Conservation (phyloP, 2,888 invertebrate genomes). For the Corbicula japonica region DNA sequence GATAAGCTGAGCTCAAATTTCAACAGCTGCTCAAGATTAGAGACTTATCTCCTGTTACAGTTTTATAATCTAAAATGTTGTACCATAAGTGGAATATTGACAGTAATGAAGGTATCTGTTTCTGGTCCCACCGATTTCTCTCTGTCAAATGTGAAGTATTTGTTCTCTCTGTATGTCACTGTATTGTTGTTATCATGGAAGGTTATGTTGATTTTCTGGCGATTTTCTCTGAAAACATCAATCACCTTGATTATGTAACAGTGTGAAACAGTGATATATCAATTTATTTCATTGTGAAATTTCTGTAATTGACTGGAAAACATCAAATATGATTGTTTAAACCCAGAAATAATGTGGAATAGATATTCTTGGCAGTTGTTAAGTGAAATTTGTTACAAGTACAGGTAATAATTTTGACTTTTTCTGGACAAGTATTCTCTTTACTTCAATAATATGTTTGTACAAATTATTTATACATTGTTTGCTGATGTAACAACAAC, state of each 20-base stretch:
- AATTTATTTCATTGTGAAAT: too few relatives aligned
- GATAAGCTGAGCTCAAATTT: too few relatives aligned
- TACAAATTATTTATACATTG: too few relatives aligned
- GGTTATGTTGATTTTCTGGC: conserved; percentile 89
- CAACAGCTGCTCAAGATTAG: too few relatives aligned
- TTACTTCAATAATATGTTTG: too few relatives aligned
- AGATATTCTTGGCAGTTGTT: background rate
- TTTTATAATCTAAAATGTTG: too few relatives aligned
- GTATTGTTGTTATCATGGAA: conserved; percentile 89
- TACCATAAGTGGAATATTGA: conserved; percentile 93
- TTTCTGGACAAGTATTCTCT: too few relatives aligned
- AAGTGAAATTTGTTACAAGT: background rate
- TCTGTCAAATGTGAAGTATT: conserved; percentile 91
- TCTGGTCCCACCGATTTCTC: conserved; percentile 90
- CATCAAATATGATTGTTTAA: too few relatives aligned
- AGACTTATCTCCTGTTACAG: too few relatives aligned
- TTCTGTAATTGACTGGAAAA: too few relatives aligned
- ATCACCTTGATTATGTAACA: background rate
- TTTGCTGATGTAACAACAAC: too few relatives aligned
- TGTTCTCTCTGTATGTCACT: conserved; percentile 90
- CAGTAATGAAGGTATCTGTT: conserved; percentile 91
- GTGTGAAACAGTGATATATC: background rate
- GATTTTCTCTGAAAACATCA: conserved; percentile 74
- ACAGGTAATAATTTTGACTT: background rate
- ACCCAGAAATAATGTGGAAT: background rate